These are phyloP conservation scores for Microctenopoma stevenorrisi DNA, from an alignment of 2,797 vertebrate genomes.

Conservation along the genomic window DNA sequence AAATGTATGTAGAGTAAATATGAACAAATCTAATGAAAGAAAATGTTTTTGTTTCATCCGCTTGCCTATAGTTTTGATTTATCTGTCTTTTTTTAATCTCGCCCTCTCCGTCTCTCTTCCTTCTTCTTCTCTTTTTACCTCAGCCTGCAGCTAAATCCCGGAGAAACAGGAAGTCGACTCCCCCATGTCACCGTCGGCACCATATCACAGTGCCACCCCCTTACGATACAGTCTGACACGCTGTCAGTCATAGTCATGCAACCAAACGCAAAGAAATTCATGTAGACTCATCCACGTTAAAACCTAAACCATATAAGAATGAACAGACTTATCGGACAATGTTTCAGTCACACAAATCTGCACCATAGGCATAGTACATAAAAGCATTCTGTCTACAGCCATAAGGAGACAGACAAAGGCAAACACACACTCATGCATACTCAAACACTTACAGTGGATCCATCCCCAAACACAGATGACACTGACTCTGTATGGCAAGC, in stretches of 20 bases:
- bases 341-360: not conserved
- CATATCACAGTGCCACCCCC: slow-evolving; percentile 53
- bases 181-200: slow-evolving; percentile 39
- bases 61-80: not conserved
- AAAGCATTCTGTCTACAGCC: slow-evolving; percentile 17
- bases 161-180: slow-evolving; percentile 36
- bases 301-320: not conserved
- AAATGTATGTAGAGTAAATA: slow-evolving; percentile 33
- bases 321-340: not conserved
- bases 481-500: slow-evolving; percentile 29
- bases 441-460: slow-evolving; percentile 16
- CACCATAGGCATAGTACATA: not conserved
- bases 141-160: slow-evolving; percentile 49
- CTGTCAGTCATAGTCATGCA: slow-evolving; percentile 39
- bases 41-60: slow-evolving; percentile 23
- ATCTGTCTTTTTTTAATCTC: slow-evolving; percentile 10
- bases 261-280: not conserved
- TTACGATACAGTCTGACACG: slow-evolving; percentile 23
- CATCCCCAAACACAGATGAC: slow-evolving; percentile 31
- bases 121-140: slow-evolving; percentile 6
- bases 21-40: slow-evolving; percentile 40
- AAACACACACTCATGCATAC: slow-evolving; percentile 23
- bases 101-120: slow-evolving; percentile 23
- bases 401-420: slow-evolving; percentile 21
- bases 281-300: not conserved